These are phyloP conservation scores for Pardalotus punctatus DNA, from an alignment of 2,113 vertebrate species.

Conservation along the genomic window DNA sequence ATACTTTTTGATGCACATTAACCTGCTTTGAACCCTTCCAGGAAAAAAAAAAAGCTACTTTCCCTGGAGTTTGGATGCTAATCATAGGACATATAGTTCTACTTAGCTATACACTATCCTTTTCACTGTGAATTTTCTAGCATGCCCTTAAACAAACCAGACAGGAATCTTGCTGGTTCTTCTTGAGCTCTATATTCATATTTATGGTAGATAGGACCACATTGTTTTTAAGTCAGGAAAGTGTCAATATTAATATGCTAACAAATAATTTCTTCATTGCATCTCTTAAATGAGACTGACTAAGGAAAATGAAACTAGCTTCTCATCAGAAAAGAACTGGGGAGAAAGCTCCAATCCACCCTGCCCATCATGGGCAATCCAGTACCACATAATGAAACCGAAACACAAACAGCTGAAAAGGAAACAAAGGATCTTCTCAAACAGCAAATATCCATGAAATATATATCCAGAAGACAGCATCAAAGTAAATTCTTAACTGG, in stretches of 20 bases:
- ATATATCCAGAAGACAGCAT: neutral
- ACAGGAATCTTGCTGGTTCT: neutral
- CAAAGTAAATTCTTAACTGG: neutral
- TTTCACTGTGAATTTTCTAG: neutral
- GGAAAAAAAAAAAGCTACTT: neutral
- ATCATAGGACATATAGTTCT: neutral
- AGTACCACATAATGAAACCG: neutral
- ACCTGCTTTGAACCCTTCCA: neutral
- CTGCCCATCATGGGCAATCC: neutral
- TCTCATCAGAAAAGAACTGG: neutral
- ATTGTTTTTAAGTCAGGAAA: neutral
- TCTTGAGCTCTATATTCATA: neutral
- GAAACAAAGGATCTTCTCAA: neutral
- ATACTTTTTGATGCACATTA: neutral
- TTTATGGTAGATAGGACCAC: neutral
- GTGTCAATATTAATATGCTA: neutral
- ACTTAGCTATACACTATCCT: neutral
- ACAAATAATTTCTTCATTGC: neutral
- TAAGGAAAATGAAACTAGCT: neutral
- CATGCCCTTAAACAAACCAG: neutral
- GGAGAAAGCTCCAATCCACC: neutral
- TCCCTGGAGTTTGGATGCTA: neutral
- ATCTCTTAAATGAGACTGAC: neutral
- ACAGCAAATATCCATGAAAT: neutral
- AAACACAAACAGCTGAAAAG: neutral